Base-by-base conservation (phyloP, 2,797 vertebrate species). In the Craterocephalus amniculus region DNA sequence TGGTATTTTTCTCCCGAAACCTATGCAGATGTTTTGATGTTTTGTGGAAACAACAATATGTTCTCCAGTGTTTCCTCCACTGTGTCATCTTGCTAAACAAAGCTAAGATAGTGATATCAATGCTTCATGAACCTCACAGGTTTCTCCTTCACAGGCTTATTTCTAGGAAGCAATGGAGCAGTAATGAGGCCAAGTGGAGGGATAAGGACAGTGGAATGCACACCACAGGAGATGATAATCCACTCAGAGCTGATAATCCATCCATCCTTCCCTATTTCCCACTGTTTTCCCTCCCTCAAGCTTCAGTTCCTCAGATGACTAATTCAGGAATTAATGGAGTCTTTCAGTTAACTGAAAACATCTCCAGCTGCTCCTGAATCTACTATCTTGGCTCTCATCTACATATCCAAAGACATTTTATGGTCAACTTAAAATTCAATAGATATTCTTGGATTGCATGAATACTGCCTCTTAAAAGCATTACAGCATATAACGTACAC, bases 191-290 rank as follows among this genome's bases (percentile, higher is more conserved):
- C 36, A 66, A 70, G 55, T 71, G 55, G 68, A 72, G 72, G 81
- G 70, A 65, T 80, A 76, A 83, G 75, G 79, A 84, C 76, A 81
- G 76, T 78, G 88, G 89, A 92, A 92, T 89, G 87, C 83, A 88
- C 86, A 85, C 88, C 79, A 81, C 85, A 84, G 87, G 86, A 87
- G 81, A 91, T 91, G 90, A 92, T 92, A 92, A 92, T 92, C 90
- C 90, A 91, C 83, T 83, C 74, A 83, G 87, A 91, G 83, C 87
- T 91, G 91, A 89, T 93, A 92, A 93, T 93, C 89, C 86, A 89
- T 76, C 84, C 78, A 83, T 73, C 89, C 84, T 88, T 89, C 83
- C 83, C 80, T 65, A 79, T 86, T 92, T 89, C 87, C 88, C 89
- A 91, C 87, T 90, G 84, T 90, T 91, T 87, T 86, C 81, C 84